Evolutionary conservation across 2,797 vertebrate species (phyloP).

Genomic region (Hylomyscus alleni): DNA sequence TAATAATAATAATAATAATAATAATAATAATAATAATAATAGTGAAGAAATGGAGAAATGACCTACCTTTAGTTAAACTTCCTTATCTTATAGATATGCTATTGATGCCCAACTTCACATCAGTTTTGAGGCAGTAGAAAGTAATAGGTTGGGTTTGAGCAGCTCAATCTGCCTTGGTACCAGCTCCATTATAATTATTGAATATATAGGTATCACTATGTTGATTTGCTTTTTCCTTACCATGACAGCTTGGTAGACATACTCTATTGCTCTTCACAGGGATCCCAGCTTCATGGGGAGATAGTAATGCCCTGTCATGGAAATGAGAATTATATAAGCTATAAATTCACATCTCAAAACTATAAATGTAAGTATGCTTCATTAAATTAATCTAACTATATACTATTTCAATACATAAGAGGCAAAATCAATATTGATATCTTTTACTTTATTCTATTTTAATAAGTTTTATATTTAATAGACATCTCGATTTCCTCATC

Average conservation of each 20-base stretch:
- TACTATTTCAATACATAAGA: neutral
- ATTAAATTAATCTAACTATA: neutral
- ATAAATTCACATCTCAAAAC: neutral
- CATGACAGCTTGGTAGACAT: neutral
- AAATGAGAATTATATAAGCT: neutral
- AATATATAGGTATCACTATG: no score
- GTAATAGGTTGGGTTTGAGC: neutral
- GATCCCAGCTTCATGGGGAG: no score
- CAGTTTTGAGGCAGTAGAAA: no score
- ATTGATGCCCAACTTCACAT: no score
- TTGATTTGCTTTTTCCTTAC: neutral
- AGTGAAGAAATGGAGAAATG: neutral
- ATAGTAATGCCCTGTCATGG: neutral
- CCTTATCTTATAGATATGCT: neutral
- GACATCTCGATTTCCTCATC: neutral
- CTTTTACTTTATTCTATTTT: neutral
- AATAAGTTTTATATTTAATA: neutral
- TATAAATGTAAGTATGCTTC: neutral
- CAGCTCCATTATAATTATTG: no score
- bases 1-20: neutral
- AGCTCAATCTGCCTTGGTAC: neutral
- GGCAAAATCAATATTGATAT: neutral
- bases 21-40: neutral
- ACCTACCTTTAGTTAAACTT: neutral
- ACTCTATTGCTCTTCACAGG: no score